These are phyloP conservation scores for Hybos culiciformis DNA, from an alignment of 2,888 invertebrate genomes.

Conservation along the genomic window DNA sequence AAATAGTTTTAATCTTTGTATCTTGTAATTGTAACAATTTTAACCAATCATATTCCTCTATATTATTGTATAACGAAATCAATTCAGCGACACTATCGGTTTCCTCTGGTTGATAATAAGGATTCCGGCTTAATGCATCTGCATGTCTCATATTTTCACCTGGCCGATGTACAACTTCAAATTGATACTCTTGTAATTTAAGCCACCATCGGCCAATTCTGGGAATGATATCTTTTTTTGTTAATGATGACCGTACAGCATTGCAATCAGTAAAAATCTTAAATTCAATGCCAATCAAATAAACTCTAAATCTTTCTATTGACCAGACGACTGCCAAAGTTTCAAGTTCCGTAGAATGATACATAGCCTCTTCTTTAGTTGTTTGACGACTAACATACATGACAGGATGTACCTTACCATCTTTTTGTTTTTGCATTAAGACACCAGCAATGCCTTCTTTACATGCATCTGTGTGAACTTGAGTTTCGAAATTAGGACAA, in stretches of 20 bases:
- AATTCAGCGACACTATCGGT: no score
- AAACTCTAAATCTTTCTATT: background rate
- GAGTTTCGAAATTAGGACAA: background rate
- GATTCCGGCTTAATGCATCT: conserved; percentile 1
- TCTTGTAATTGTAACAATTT: no score
- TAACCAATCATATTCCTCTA: no score
- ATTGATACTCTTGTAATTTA: conserved; percentile 1
- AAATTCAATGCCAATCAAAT: background rate
- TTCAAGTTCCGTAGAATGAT: conserved; percentile 10
- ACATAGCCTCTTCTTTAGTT: conserved; percentile 6
- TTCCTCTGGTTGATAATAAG: no score
- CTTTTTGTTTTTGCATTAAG: background rate
- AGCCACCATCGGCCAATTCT: background rate
- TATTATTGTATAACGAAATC: no score
- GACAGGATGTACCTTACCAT: background rate
- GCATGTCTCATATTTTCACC: background rate
- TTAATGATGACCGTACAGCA: background rate
- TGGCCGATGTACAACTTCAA: conserved; percentile 1
- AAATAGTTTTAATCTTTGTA: no score
- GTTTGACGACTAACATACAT: background rate
- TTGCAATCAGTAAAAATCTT: conserved; percentile 3
- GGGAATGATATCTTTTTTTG: background rate
- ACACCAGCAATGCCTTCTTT: background rate
- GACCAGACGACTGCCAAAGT: background rate
- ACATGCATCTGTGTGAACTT: background rate